Evolutionary conservation across 2,113 vertebrate species (phyloP).

Genomic region (Triplophysa siluroides): DNA sequence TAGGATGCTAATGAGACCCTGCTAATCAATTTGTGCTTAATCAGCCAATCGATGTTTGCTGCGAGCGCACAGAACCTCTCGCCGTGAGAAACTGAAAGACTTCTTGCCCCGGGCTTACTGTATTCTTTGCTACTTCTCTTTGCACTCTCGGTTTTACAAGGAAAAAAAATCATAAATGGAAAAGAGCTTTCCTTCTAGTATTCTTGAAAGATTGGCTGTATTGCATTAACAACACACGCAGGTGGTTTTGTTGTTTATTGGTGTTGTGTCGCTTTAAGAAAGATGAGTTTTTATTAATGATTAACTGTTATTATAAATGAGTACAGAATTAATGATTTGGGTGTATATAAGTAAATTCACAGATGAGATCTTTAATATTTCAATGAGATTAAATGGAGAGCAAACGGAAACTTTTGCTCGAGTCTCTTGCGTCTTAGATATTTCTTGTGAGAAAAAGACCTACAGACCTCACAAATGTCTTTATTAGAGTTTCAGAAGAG

Average conservation of each 20-base stretch:
- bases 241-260: neutral
- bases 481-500: no score
- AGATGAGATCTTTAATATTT: no score
- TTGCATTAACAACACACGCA: neutral
- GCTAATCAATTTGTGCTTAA: slow-evolving; percentile 79
- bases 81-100: slow-evolving; percentile 56
- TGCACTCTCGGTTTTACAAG: neutral
- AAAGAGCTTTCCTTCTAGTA: neutral
- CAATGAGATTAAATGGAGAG: no score
- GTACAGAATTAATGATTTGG: no score
- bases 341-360: no score
- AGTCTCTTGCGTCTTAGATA: no score
- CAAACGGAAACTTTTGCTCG: no score
- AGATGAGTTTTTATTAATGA: no score
- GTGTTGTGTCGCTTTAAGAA: neutral
- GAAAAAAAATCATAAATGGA: neutral
- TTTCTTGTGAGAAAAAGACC: no score
- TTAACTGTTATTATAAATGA: no score
- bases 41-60: slow-evolving; percentile 71
- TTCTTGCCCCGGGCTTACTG: slow-evolving; percentile 45
- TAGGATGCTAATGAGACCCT: slow-evolving; percentile 76
- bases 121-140: slow-evolving; percentile 32
- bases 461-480: no score
- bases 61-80: slow-evolving; percentile 28
- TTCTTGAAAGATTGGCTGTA: neutral